Base-by-base conservation (phyloP, 2,888 invertebrate genomes). In the Apodemia zela region DNA sequence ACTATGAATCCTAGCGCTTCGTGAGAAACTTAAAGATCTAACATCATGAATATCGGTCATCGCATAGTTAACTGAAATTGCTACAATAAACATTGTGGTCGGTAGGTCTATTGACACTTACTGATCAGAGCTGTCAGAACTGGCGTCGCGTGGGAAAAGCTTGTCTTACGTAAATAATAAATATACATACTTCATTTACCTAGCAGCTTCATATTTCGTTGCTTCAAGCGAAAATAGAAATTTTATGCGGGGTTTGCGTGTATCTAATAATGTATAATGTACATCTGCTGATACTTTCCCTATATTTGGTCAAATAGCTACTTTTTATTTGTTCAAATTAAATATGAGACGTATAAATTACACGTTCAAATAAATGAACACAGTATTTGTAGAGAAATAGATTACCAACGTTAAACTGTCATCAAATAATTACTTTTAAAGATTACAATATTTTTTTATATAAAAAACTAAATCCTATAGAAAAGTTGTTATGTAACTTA, bases 131-230 rank as follows among this genome's bases (percentile, higher is more conserved):
- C 74, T 68, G 73, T 71, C 60, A 62, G 65, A 65, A 65, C 67
- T 69, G 65, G 60, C 67, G 61, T 73, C 65, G 70, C 87, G 87
- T 89, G 88, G 84, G 88, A 88, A 88, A 79, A 75, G 74, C 70
- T 74, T 74, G 79, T 74, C 75, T 79, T 81, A 76, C 77, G 85
- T 83, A 82, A 89, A 88, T 87, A 88, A 86, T 86, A 76, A 74
- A 60, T 51, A 63, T 33, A 47, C 47, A 33, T 29, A 58, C 58
- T 58, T 42, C 42, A 42, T 42, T 62, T 59, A 62, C 62, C 29
- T 58, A 25, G 8, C 45, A 35, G 35, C 18, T 18, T 51, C 21
- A 51, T 51, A 51, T 51, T 51, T 51, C 25, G 21, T 21, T 25
- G 21, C 51, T 18, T 3, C 11, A 18, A 49, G 18, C 49, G 49